A percentile compares a stretch with the other conserved stretches of the same genome.
These are phyloP conservation scores for Oxyruncus cristatus DNA, from an alignment of 2,113 vertebrate species.

Conservation along the genomic window DNA sequence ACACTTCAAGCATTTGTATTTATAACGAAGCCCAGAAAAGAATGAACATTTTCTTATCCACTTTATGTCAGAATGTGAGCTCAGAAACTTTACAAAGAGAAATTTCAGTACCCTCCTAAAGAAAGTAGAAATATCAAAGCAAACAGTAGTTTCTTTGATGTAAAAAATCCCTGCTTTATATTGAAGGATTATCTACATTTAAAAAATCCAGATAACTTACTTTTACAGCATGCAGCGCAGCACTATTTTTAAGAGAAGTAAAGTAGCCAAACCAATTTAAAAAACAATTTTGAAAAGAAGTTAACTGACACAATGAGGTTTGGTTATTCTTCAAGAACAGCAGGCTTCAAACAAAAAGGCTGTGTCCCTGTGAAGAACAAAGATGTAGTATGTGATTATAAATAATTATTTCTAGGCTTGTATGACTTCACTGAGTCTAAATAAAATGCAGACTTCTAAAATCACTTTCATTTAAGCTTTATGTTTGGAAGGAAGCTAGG, in stretches of 20 bases:
- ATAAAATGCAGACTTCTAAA: constrained; percentile 38
- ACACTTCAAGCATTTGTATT: background rate
- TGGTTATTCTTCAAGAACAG: constrained; percentile 45
- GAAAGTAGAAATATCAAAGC: background rate
- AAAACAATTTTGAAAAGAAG: background rate
- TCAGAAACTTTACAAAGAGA: background rate
- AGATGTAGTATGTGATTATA: constrained; percentile 36
- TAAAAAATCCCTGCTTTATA: constrained; percentile 7
- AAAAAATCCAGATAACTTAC: constrained; percentile 3
- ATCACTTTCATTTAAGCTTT: constrained; percentile 18
- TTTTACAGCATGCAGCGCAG: background rate
- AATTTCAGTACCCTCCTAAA: background rate
- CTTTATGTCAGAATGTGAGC: background rate
- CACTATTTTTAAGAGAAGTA: background rate
- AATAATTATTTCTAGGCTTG: constrained; percentile 54
- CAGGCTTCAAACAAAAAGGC: constrained; percentile 48
- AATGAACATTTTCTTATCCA: background rate
- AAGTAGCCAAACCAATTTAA: background rate
- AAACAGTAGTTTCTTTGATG: constrained; percentile 1
- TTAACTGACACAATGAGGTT: constrained; percentile 23
- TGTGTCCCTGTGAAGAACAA: constrained; percentile 13
- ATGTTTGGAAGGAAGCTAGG: constrained; percentile 5
- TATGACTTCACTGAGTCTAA: constrained; percentile 20
- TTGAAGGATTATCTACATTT: background rate
- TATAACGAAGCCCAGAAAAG: background rate